Evolutionary conservation across 2,888 invertebrate species (phyloP).

Genomic region (Aphidoletes aphidimyza): DNA sequence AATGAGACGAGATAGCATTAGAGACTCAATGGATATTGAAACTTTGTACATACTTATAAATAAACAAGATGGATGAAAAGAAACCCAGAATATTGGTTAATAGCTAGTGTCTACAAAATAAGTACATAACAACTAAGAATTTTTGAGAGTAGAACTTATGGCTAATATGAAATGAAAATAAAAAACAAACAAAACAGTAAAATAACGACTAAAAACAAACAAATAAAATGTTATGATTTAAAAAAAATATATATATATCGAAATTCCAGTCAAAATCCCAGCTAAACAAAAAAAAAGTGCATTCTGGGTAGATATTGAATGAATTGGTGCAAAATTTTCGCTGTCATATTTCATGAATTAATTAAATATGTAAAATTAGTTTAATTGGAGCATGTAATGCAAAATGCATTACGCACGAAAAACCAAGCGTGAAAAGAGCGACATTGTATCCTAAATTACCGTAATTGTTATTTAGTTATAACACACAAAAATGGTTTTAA

Average conservation of each 20-base stretch:
- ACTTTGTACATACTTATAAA: conserved; percentile 48
- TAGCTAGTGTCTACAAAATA: conserved; percentile 21
- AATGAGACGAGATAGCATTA: conserved; percentile 15
- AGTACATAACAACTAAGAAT: background rate
- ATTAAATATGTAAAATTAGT: background rate
- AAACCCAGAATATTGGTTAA: background rate
- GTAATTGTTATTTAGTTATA: conserved; percentile 42
- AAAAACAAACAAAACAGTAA: background rate
- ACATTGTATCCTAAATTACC: conserved; percentile 12
- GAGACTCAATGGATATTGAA: conserved; percentile 13
- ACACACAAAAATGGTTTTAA: background rate
- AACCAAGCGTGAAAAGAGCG: background rate
- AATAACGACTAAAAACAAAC: background rate
- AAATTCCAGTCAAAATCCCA: too few relatives aligned
- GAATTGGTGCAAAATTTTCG: background rate
- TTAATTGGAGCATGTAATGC: background rate
- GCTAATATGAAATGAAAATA: too few relatives aligned
- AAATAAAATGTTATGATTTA: conserved; percentile 9
- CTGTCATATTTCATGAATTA: background rate
- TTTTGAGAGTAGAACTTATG: conserved; percentile 2
- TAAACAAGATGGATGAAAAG: too few relatives aligned
- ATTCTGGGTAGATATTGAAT: too few relatives aligned
- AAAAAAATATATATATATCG: background rate
- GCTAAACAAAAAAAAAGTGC: background rate
- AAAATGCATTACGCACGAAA: background rate